A percentile compares a stretch with the other conserved stretches of the same genome.
These are phyloP conservation scores for Elysia crispata DNA, from an alignment of 2,888 invertebrate genomes.

Conservation along the genomic window DNA sequence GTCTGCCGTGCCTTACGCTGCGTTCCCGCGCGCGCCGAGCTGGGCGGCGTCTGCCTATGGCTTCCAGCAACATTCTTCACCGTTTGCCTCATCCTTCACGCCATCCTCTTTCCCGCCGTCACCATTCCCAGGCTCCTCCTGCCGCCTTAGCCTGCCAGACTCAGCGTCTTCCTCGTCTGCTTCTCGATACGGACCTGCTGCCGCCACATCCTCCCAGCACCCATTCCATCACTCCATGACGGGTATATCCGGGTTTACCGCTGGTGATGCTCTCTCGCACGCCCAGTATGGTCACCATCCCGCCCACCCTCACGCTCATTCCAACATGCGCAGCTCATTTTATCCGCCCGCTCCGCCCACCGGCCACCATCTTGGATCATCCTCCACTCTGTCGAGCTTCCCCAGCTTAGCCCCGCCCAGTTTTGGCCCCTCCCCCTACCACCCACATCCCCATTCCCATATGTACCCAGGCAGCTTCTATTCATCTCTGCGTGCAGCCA, in stretches of 20 bases:
- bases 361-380: constrained; percentile 39
- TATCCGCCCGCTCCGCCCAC: constrained; percentile 55
- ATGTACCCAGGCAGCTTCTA: constrained; percentile 54
- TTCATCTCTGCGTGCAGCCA: constrained; percentile 52
- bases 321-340: constrained; percentile 49
- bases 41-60: constrained; percentile 51
- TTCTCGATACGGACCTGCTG: neutral
- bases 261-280: constrained; percentile 12
- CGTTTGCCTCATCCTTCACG: constrained; percentile 45
- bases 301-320: constrained; percentile 48
- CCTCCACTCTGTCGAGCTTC: constrained; percentile 52
- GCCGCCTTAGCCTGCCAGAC: constrained; percentile 47
- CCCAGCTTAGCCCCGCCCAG: constrained; percentile 53
- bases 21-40: constrained; percentile 42
- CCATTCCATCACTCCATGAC: constrained; percentile 52
- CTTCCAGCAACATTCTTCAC: constrained; percentile 45
- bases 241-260: constrained; percentile 46
- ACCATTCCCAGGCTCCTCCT: constrained; percentile 50
- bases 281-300: constrained; percentile 52
- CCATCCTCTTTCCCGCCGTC: constrained; percentile 34
- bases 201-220: constrained; percentile 37
- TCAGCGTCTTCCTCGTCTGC: constrained; percentile 11
- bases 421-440: constrained; percentile 46
- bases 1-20: constrained; percentile 34
- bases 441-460: constrained; percentile 50